Evolutionary conservation across 2,113 vertebrate species (phyloP), one percentile per base, ranked within the genome.

Genomic region (Cheilinus undulatus): DNA sequence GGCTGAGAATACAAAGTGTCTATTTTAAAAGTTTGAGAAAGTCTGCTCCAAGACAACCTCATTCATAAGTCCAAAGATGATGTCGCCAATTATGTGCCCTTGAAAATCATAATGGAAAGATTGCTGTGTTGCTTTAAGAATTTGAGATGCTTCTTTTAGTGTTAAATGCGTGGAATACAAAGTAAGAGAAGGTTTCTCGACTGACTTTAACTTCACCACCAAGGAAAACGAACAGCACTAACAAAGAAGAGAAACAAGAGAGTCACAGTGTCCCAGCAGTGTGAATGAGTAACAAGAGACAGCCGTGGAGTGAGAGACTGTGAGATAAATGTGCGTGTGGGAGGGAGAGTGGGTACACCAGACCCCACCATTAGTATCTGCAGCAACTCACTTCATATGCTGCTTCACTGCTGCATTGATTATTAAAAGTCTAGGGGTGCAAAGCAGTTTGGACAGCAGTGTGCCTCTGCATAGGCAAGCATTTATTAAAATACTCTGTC

Each of bases 211-310:
- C n/a, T n/a, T n/a, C n/a, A n/a, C n/a, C n/a, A 20, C 3, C 4
- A 12, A 52, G 48, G 27, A 27, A 54, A 32, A 22, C 13, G 8
- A 23, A 36, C 43, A 27, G 73, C 28, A n/a, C n/a, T n/a, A 62
- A 62, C 52, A 67, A 34, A 65, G 63, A 53, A 56, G 28, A 54
- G 43, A 66, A 71, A 59, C 40, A 64, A 38, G 5, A 54, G 54
- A 64, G 80, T 43, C 53, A 19, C 62, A 28, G 62, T 71, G 58
- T 74, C 75, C 60, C 20, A 67, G 51, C 28, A 2, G 42, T 49
- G 49, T 61, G 62, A 30, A 50, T n/a, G 60, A 70, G 64, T 85
- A 74, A 77, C 48, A 32, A 27, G 61, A 82, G 71, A 66, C n/a
- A 20, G 12, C 59, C 76, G 14, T 26, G 30, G 34, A 54, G 46